Conservation (phyloP, 2,113 vertebrate species). For the Oncorhynchus masou region DNA sequence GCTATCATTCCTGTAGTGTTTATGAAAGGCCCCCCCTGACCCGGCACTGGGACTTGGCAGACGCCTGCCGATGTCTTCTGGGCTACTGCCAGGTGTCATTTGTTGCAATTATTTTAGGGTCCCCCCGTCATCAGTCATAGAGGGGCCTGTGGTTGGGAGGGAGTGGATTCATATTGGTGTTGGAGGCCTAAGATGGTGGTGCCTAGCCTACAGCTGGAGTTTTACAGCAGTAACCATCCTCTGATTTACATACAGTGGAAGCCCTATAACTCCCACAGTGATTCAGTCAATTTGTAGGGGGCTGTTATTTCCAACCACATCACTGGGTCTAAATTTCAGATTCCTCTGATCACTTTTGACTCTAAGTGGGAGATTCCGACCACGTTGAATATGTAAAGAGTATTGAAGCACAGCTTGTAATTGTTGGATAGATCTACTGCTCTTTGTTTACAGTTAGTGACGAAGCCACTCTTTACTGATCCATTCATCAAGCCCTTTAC, state of each 20-base stretch:
- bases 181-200: neutral
- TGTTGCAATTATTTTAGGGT: slow-evolving; percentile 73
- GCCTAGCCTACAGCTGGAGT: neutral
- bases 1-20: slow-evolving; percentile 67
- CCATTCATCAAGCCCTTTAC: slow-evolving; percentile 58
- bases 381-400: neutral
- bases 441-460: neutral
- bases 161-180: neutral
- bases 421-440: neutral
- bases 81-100: slow-evolving; percentile 72
- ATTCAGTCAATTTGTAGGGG: neutral
- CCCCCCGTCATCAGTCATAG: slow-evolving; percentile 59
- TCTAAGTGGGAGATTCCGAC: neutral
- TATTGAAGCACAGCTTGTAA: neutral
- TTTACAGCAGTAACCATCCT: neutral
- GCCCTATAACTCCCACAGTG: neutral
- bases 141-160: slow-evolving; percentile 33
- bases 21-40: slow-evolving; percentile 51
- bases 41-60: neutral
- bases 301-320: neutral
- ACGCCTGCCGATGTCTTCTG: slow-evolving; percentile 63
- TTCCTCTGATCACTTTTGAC: neutral
- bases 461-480: neutral
- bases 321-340: neutral
- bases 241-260: neutral